Base-by-base conservation (phyloP, 64 coral and sea anemone species). In the Montipora sp. region DNA sequence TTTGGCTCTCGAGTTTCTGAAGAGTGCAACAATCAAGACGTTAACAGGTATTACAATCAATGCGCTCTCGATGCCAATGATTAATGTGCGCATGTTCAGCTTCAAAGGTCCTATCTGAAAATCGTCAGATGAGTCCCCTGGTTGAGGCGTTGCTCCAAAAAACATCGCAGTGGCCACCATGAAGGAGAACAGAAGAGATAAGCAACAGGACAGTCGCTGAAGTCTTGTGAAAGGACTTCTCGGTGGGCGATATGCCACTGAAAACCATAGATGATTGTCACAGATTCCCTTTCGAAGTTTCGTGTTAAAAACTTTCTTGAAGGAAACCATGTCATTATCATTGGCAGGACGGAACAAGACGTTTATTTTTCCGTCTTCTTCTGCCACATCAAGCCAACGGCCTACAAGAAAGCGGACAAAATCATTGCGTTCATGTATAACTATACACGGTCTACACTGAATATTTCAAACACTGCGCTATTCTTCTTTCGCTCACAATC, bases 151-250 rank as follows among this genome's bases (percentile, higher is more conserved):
- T 78, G 78, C 73, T 12, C 95, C 95, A 44, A 93, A 93, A 81
- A 96, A 96, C 95, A 96, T 96, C 49, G 95, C 95, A 45, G 80
- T 96, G 3, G 90, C 81, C 3, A 96, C 73, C 95, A 96, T 96
- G 8, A 92, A 79, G 9, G 86, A 77, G 48, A 91, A 93, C 71
- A 96, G 87, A 63, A 96, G 74, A 14, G 86, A 96, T 4, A 96
- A 50, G 61, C 95, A 96, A 22, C 95, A 96, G 16, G 95, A 93
- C 7, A 96, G 61, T 13, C 95, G 79, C 36, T 96, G 95, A 47
- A 96, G 78, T 15, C 90, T 60, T 69, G 95, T 93, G 63, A 96
- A 96, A 70, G 85, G 90, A 77, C 95, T 96, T 83, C 95, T 79
- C 49, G 86, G 78, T 1, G 95, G 95, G 5, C 90, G 90, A 16